phyloP scores from a whole-genome alignment of 2,797 vertebrate species.

The Luscinia luscinia region DNA sequence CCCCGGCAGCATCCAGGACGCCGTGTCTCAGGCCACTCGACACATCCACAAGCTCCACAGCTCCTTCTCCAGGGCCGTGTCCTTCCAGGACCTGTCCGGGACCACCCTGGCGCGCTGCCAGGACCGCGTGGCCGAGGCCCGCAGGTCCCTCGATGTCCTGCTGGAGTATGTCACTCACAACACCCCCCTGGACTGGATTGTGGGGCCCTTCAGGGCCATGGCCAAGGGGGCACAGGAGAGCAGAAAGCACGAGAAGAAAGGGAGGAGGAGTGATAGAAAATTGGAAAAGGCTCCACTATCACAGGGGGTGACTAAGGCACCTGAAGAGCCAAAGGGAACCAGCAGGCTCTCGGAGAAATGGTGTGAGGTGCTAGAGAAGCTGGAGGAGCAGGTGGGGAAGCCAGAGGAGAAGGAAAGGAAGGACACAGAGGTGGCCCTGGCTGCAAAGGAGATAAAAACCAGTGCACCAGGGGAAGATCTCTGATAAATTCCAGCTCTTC shows the following conservation, averaged over 20 bases:
- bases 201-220: conserved; percentile 88
- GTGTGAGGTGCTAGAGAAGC: background rate
- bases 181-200: conserved; percentile 89
- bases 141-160: conserved; percentile 83
- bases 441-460: background rate
- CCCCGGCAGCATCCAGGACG: conserved; percentile 65
- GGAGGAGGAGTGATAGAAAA: background rate
- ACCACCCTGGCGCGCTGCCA: conserved; percentile 80
- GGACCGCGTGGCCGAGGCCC: conserved; percentile 66
- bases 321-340: background rate
- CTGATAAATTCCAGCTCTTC: background rate
- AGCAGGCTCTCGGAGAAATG: background rate
- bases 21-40: conserved; percentile 75
- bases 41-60: conserved; percentile 84
- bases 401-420: background rate
- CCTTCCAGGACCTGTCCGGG: conserved; percentile 82
- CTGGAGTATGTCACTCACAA: conserved; percentile 86
- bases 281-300: background rate
- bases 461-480: background rate
- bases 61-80: conserved; percentile 77
- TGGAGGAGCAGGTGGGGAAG: background rate
- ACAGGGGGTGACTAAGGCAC: background rate
- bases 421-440: background rate
- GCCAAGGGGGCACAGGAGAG: background rate
- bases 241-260: background rate